phyloP scores from a whole-genome alignment of 2,113 vertebrate species.

The Plotosus lineatus region DNA sequence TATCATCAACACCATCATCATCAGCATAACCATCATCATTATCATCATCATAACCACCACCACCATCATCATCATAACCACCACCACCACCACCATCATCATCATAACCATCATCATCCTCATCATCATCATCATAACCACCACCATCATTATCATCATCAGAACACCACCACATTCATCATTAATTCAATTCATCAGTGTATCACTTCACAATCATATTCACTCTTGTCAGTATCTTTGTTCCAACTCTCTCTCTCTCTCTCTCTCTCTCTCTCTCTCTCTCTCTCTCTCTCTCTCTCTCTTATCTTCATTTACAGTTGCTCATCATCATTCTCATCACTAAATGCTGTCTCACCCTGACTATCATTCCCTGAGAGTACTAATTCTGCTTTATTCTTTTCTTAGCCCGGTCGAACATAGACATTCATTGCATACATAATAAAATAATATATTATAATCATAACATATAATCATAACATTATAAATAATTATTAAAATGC shows the following conservation, averaged over 20 bases:
- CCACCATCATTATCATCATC: too few species aligned
- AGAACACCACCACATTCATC: background rate
- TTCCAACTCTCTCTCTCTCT: background rate
- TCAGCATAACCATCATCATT: too few species aligned
- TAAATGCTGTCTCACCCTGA: background rate
- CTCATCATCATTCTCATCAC: slow-evolving; percentile 1
- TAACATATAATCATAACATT: background rate
- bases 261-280: background rate
- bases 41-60: too few species aligned
- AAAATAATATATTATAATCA: background rate
- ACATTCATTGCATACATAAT: background rate
- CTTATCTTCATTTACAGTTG: background rate
- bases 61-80: too few species aligned
- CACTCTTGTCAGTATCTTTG: background rate
- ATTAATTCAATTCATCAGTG: background rate
- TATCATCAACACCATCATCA: too few species aligned
- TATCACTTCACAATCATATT: background rate
- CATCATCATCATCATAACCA: too few species aligned
- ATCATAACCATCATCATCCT: too few species aligned
- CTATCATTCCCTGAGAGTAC: background rate
- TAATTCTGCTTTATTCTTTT: background rate
- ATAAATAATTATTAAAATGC: background rate
- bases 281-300: background rate
- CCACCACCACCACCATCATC: too few species aligned
- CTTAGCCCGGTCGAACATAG: background rate